Conservation (phyloP, 2,797 vertebrate genomes). For the Hyperoplus lanceolatus region DNA sequence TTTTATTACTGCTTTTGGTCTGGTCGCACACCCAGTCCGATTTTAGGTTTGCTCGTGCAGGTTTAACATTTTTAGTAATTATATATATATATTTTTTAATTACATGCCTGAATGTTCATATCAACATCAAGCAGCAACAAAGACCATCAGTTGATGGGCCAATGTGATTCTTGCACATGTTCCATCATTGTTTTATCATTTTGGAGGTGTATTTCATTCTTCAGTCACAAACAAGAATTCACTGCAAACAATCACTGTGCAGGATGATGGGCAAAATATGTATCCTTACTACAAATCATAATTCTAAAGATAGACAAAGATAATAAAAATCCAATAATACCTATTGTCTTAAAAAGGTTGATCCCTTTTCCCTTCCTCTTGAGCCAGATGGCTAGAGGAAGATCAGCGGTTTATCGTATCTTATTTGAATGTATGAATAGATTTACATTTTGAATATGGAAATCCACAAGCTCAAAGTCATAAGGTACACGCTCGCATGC, state of each 20-base stretch:
- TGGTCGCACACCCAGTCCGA: too few species aligned
- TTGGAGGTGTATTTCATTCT: not conserved
- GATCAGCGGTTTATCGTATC: conserved; percentile 8
- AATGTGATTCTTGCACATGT: not conserved
- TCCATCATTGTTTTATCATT: not conserved
- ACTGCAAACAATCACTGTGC: not conserved
- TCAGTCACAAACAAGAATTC: not conserved
- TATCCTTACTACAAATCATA: not conserved
- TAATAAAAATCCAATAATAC: not conserved
- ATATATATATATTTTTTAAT: not conserved
- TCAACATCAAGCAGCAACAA: conserved; percentile 7
- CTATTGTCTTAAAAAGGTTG: not conserved
- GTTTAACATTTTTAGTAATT: not conserved
- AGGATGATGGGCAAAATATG: not conserved
- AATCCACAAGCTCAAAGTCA: conserved; percentile 19
- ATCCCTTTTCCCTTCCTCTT: not conserved
- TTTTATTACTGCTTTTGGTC: too few species aligned
- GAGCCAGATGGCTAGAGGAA: conserved; percentile 1
- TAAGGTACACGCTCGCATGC: not conserved
- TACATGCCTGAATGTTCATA: not conserved
- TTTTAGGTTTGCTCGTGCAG: too few species aligned
- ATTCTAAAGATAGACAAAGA: not conserved
- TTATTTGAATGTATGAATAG: conserved; percentile 36
- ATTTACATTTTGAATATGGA: conserved; percentile 38
- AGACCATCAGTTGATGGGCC: not conserved